Evolutionary conservation across 92 coral and sea anemone species (phyloP).

Genomic region (Metridium senile): DNA sequence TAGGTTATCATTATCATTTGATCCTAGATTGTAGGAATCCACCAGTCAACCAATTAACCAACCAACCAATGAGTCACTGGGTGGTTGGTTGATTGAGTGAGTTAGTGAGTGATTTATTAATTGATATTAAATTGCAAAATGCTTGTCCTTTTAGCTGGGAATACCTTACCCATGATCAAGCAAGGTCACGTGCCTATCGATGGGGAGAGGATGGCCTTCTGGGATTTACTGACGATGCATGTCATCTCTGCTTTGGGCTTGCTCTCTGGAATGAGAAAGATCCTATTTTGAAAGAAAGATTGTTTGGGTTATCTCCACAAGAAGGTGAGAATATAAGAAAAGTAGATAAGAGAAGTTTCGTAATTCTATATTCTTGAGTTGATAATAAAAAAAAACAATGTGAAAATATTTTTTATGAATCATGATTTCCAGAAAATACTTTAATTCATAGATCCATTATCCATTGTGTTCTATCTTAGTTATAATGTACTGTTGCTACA

Average conservation of each 20-base stretch:
- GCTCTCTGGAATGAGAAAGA: constrained; percentile 89
- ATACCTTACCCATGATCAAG: constrained; percentile 74
- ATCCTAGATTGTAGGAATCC: too few species aligned
- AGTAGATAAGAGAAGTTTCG: neutral
- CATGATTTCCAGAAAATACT: too few species aligned
- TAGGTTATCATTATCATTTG: too few species aligned
- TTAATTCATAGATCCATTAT: too few species aligned
- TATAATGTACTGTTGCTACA: too few species aligned
- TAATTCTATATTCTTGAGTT: neutral
- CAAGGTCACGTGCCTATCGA: constrained; percentile 81
- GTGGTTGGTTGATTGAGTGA: too few species aligned
- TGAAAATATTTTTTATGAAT: too few species aligned
- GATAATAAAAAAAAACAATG: neutral
- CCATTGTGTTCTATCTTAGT: too few species aligned
- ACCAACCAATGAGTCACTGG: neutral
- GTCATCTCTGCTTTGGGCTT: constrained; percentile 76
- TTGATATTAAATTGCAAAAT: too few species aligned
- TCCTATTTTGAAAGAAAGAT: constrained; percentile 79
- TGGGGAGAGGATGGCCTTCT: constrained; percentile 96
- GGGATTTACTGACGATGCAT: constrained; percentile 77
- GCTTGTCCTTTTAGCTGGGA: constrained; percentile 62
- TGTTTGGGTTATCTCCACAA: constrained; percentile 78
- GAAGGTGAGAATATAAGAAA: constrained; percentile 55
- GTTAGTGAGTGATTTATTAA: too few species aligned
- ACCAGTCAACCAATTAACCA: too few species aligned